phyloP scores from a whole-genome alignment of 2,888 invertebrate species.

The Dioctria linearis region DNA sequence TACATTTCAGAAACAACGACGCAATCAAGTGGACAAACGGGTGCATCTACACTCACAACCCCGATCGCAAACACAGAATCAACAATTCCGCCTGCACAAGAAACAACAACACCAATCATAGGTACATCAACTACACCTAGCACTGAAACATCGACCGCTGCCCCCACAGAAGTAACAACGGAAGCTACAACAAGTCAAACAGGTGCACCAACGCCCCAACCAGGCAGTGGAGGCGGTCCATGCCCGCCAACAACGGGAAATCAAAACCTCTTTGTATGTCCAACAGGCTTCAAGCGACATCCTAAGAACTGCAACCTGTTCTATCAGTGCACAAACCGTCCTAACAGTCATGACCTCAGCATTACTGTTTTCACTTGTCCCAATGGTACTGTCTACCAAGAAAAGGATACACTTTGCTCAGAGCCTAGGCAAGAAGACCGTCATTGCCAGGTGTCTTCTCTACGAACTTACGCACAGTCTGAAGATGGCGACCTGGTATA shows the following conservation, averaged over 20 bases:
- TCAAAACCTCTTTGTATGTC: conserved; percentile 83
- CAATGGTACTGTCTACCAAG: conserved; percentile 83
- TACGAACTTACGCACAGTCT: background rate
- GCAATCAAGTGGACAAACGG: conserved; percentile 64
- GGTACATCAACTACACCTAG: conserved; percentile 14
- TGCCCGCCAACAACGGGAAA: conserved; percentile 72
- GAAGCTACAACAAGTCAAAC: conserved; percentile 35
- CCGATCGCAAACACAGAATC: conserved; percentile 59
- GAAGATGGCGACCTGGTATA: conserved; percentile 38
- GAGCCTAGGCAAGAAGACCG: conserved; percentile 73
- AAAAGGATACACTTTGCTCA: conserved; percentile 80
- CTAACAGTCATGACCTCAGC: conserved; percentile 79
- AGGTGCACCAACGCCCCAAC: background rate
- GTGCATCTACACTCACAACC: conserved; percentile 62
- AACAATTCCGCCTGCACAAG: background rate
- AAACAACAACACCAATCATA: conserved; percentile 60
- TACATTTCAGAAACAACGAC: conserved; percentile 57
- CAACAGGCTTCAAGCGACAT: conserved; percentile 86
- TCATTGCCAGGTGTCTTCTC: conserved; percentile 58
- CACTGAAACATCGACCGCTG: conserved; percentile 34
- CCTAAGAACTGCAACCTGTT: conserved; percentile 87
- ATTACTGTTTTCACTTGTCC: conserved; percentile 84
- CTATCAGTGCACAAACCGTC: conserved; percentile 84
- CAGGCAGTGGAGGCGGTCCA: conserved; percentile 61
- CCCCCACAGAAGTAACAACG: conserved; percentile 51